A percentile compares a stretch with the other conserved stretches of the same genome.
Evolutionary conservation across 2,797 vertebrate species (phyloP).

Genomic region (Myripristis jacobus): DNA sequence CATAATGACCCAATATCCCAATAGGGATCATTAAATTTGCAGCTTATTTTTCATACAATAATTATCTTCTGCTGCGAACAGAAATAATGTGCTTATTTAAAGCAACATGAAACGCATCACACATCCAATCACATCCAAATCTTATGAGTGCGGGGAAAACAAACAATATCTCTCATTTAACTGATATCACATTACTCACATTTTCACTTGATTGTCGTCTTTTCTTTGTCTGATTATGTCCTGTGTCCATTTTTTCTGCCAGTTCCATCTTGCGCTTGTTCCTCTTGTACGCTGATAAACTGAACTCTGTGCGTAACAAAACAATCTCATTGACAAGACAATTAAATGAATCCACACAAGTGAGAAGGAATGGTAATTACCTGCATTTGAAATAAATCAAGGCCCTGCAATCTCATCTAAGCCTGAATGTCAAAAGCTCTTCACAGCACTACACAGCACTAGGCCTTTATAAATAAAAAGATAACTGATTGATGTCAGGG

Average conservation of each 20-base stretch:
- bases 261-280: slow-evolving; percentile 99
- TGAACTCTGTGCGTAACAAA: slow-evolving; percentile 89
- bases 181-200: slow-evolving; percentile 79
- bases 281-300: slow-evolving; percentile 97
- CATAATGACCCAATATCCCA: neutral
- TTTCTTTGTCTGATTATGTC: slow-evolving; percentile 92
- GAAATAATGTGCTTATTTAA: too few relatives aligned
- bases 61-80: too few relatives aligned
- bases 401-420: neutral
- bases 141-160: neutral
- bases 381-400: neutral
- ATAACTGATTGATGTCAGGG: neutral
- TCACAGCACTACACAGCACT: too few relatives aligned
- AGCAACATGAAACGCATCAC: too few relatives aligned
- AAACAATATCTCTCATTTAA: slow-evolving; percentile 5
- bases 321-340: neutral
- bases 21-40: neutral
- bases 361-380: neutral
- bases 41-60: too few relatives aligned
- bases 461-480: neutral
- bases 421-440: neutral
- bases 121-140: too few relatives aligned
- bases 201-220: slow-evolving; percentile 95
- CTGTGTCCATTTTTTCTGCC: slow-evolving; percentile 95
- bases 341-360: neutral